phyloP scores from a whole-genome alignment of 2,888 invertebrate genomes.

The Hypomecis punctinalis region DNA sequence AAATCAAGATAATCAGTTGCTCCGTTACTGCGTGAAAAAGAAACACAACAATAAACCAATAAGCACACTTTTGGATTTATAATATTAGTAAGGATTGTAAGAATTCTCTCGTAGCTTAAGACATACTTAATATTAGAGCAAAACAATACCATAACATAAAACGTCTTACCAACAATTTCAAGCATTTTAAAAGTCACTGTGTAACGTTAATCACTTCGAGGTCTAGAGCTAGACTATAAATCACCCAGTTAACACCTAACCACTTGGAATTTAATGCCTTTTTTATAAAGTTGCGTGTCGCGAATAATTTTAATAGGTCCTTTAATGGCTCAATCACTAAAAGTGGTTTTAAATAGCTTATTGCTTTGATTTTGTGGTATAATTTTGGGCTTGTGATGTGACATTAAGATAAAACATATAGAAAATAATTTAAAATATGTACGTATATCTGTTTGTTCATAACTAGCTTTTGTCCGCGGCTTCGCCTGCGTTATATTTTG shows the following conservation, averaged over 20 bases:
- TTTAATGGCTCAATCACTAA: constrained; percentile 34
- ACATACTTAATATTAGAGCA: background rate
- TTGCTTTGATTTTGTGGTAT: background rate
- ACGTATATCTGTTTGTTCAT: too few relatives aligned
- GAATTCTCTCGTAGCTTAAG: too few relatives aligned
- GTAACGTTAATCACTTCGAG: constrained; percentile 10
- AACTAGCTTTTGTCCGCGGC: too few relatives aligned
- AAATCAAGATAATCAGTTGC: too few relatives aligned
- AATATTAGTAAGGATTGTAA: too few relatives aligned
- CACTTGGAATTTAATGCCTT: constrained; percentile 30
- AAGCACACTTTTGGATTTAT: too few relatives aligned
- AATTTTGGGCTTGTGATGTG: background rate
- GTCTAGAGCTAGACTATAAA: constrained; percentile 27
- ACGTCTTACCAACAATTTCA: background rate
- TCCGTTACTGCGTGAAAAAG: too few relatives aligned
- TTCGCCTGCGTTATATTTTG: too few relatives aligned
- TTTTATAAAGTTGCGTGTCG: constrained; percentile 40
- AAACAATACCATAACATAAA: constrained; percentile 1
- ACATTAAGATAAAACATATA: background rate
- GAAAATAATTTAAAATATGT: too few relatives aligned
- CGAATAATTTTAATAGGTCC: constrained; percentile 29
- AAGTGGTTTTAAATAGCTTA: constrained; percentile 7
- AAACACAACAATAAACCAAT: too few relatives aligned
- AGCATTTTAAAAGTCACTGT: constrained; percentile 8
- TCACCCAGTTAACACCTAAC: constrained; percentile 28